Evolutionary conservation across 2,888 invertebrate species (phyloP).

Genomic region (Maniola hyperantus): DNA sequence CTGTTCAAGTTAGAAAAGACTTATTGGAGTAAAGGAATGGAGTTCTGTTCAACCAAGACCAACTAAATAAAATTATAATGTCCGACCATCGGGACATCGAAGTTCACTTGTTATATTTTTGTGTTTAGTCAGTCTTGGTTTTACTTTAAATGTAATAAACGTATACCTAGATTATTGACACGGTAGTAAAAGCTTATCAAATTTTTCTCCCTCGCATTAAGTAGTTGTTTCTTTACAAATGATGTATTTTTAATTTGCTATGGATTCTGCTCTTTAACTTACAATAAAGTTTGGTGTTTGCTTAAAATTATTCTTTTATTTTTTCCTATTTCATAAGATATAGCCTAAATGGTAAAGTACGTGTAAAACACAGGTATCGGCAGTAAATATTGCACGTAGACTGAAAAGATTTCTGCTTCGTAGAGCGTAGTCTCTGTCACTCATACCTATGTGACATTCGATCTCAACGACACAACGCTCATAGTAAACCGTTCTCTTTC

Average conservation of each 20-base stretch:
- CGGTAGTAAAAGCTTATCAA: constrained; percentile 43
- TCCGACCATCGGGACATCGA: constrained; percentile 58
- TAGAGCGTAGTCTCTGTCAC: too few relatives aligned
- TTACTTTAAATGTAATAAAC: constrained; percentile 55
- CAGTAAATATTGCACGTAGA: too few relatives aligned
- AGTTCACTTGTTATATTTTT: constrained; percentile 64
- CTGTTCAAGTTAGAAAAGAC: constrained; percentile 82
- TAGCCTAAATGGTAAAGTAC: too few relatives aligned
- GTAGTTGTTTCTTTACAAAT: constrained; percentile 42
- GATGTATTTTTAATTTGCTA: constrained; percentile 54
- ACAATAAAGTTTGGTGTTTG: constrained; percentile 74
- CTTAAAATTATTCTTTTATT: constrained; percentile 48
- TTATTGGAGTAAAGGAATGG: constrained; percentile 79
- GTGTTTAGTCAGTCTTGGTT: constrained; percentile 83
- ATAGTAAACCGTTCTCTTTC: too few relatives aligned
- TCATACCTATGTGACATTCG: too few relatives aligned
- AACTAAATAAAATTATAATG: constrained; percentile 75
- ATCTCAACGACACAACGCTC: too few relatives aligned
- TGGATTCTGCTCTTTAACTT: constrained; percentile 66
- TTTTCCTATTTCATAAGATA: constrained; percentile 9
- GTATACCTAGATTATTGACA: constrained; percentile 46
- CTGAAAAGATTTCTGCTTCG: too few relatives aligned
- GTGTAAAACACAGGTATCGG: too few relatives aligned
- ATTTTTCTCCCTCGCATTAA: constrained; percentile 52
- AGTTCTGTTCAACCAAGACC: constrained; percentile 83